Percentiles rank a stretch among this genome's conserved stretches.
These are phyloP conservation scores for Gymnopithys bicolor DNA, from an alignment of 2,797 vertebrate species.

Conservation along the genomic window DNA sequence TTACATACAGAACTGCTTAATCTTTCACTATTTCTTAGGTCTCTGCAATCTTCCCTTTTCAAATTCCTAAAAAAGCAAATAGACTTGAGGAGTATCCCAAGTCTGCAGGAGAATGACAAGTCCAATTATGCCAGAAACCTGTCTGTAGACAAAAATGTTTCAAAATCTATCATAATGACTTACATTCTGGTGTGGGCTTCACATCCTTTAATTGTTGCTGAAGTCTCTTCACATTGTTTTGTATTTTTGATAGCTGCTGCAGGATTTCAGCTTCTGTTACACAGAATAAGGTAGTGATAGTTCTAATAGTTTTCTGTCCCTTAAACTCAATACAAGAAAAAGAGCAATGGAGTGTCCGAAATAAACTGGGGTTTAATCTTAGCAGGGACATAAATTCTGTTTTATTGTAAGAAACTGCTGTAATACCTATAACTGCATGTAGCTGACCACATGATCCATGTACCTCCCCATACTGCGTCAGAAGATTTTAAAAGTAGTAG, in stretches of 20 bases:
- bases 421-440: background rate
- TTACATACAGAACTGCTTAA: background rate
- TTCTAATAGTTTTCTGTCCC: background rate
- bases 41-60: background rate
- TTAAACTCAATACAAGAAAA: background rate
- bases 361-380: background rate
- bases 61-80: background rate
- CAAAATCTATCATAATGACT: constrained; percentile 46
- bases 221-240: constrained; percentile 84
- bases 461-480: background rate
- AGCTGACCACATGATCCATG: background rate
- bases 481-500: background rate
- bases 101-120: background rate
- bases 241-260: constrained; percentile 86
- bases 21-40: background rate
- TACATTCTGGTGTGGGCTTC: constrained; percentile 87
- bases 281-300: background rate
- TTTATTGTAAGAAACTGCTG: background rate
- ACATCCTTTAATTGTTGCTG: constrained; percentile 85
- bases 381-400: background rate
- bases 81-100: background rate
- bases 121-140: background rate
- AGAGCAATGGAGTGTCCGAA: background rate
- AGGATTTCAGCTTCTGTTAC: constrained; percentile 82
- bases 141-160: background rate